A percentile compares a stretch with the other conserved stretches of the same genome.
Evolutionary conservation across 2,888 invertebrate genomes (phyloP).

Genomic region (Orthosia incerta): DNA sequence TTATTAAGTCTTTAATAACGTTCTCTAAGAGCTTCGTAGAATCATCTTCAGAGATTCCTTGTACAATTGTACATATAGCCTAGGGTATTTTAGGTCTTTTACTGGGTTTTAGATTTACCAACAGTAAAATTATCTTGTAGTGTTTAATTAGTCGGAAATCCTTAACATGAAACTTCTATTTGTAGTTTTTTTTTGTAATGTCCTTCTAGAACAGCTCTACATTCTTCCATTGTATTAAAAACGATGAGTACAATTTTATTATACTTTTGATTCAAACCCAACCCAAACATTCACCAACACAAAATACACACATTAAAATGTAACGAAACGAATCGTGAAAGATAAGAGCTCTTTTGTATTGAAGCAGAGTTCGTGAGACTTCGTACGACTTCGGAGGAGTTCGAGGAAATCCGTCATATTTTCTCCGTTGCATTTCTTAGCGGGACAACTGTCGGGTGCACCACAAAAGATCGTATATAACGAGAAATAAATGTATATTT

Average conservation of each 20-base stretch:
- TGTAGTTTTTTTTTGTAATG: neutral
- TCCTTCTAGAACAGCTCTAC: neutral
- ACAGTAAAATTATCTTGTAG: neutral
- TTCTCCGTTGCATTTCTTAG: slow-evolving; percentile 63
- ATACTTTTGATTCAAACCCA: slow-evolving; percentile 24
- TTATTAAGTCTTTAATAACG: slow-evolving; percentile 21
- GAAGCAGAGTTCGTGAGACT: slow-evolving; percentile 52
- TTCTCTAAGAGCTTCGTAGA: slow-evolving; percentile 16
- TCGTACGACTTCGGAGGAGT: slow-evolving; percentile 33
- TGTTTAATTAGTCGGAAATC: neutral
- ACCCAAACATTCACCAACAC: slow-evolving; percentile 38
- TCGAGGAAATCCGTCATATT: slow-evolving; percentile 69
- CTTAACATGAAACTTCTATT: no score
- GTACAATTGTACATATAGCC: slow-evolving; percentile 5
- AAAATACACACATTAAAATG: slow-evolving; percentile 69
- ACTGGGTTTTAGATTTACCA: neutral
- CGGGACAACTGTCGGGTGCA: slow-evolving; percentile 52
- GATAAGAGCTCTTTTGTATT: slow-evolving; percentile 71
- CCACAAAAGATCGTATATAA: slow-evolving; percentile 57
- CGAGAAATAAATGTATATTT: slow-evolving; percentile 51
- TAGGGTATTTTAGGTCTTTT: neutral
- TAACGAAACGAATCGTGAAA: slow-evolving; percentile 79
- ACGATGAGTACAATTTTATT: neutral
- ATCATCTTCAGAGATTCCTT: slow-evolving; percentile 27
- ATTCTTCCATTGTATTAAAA: slow-evolving; percentile 11